phyloP scores from a whole-genome alignment of 2,888 invertebrate species.

The Agonum fuliginosum region DNA sequence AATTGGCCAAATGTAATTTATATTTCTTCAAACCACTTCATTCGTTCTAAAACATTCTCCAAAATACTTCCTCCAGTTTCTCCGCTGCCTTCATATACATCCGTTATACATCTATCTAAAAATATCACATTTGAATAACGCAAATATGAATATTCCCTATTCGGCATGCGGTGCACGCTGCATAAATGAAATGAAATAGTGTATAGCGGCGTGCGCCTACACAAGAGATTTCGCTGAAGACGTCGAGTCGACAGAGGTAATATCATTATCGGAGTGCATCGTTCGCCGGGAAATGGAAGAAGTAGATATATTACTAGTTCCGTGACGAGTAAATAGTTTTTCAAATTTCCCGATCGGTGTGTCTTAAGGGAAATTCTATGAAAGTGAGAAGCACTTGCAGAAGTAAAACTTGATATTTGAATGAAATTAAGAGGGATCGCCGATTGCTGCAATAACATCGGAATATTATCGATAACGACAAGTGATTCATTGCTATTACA shows the following conservation, averaged over 20 bases:
- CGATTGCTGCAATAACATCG: no score
- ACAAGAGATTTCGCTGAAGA: neutral
- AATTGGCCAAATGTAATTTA: no score
- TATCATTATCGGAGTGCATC: conserved; percentile 46
- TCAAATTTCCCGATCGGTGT: conserved; percentile 36
- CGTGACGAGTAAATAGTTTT: conserved; percentile 32
- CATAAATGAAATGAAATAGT: conserved; percentile 9
- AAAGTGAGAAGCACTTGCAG: no score
- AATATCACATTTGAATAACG: neutral
- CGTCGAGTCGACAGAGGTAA: conserved; percentile 8
- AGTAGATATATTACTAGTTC: conserved; percentile 37
- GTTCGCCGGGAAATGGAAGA: neutral
- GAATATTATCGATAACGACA: no score
- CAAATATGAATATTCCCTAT: conserved; percentile 17
- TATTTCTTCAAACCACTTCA: no score
- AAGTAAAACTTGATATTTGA: no score
- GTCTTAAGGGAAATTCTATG: conserved; percentile 21
- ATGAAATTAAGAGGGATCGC: no score
- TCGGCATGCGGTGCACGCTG: neutral
- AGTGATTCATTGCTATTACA: no score
- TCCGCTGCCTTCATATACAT: no score
- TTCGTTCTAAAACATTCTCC: no score
- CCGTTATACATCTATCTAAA: no score
- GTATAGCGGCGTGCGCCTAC: neutral
- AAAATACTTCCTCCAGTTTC: no score